These are phyloP conservation scores for Chaetops frenatus DNA, from an alignment of 2,113 vertebrate species.

Conservation along the genomic window DNA sequence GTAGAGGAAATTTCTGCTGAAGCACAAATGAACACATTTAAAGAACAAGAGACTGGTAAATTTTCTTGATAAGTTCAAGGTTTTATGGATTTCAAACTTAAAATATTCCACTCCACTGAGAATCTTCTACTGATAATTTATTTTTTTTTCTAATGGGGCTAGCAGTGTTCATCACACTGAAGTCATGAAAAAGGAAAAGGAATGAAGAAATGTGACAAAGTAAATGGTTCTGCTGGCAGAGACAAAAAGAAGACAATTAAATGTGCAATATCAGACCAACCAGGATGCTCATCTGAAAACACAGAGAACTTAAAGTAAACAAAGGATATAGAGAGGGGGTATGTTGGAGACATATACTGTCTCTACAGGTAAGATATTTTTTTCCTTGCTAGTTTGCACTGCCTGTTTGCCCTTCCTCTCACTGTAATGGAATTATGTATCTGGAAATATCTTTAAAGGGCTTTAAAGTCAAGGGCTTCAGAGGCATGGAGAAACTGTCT, in stretches of 20 bases:
- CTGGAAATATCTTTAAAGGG: neutral
- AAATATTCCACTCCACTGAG: neutral
- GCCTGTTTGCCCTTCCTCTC: neutral
- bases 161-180: neutral
- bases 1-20: neutral
- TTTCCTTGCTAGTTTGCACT: neutral
- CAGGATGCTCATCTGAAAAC: neutral
- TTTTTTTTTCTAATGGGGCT: neutral
- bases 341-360: neutral
- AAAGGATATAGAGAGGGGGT: neutral
- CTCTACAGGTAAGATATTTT: neutral
- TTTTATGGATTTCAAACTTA: conserved; percentile 2
- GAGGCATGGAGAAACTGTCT: neutral
- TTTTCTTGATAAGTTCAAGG: neutral
- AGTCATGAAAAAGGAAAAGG: neutral
- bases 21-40: neutral
- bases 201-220: neutral
- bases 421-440: neutral
- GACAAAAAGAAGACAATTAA: neutral
- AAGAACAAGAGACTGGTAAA: neutral
- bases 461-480: neutral
- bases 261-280: neutral
- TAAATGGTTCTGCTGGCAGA: neutral
- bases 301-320: neutral
- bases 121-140: neutral